Percentiles rank a stretch among this genome's conserved stretches.
phyloP scores from a whole-genome alignment of 1,140 invertebrate genomes.

The Panulirus ornatus region DNA sequence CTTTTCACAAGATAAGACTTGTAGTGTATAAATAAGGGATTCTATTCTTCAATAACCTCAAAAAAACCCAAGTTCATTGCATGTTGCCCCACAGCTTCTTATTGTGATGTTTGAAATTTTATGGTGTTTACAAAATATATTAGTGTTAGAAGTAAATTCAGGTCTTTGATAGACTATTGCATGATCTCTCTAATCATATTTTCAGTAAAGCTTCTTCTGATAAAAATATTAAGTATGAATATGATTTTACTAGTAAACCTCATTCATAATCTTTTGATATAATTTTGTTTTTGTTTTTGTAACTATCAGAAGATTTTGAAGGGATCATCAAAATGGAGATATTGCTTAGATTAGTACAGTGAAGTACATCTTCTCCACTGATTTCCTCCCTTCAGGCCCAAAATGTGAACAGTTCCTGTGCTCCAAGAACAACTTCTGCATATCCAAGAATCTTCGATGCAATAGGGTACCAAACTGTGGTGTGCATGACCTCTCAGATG shows the following conservation, averaged over 20 bases:
- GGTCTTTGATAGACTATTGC: background rate
- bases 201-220: background rate
- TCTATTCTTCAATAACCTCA: background rate
- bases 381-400: constrained; percentile 71
- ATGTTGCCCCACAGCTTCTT: background rate
- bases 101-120: background rate
- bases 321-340: constrained; percentile 38
- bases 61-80: background rate
- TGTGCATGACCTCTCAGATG: constrained; percentile 87
- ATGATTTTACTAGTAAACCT: constrained; percentile 21
- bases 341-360: constrained; percentile 43
- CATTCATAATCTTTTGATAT: constrained; percentile 39
- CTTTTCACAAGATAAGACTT: background rate
- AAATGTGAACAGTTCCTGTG: constrained; percentile 84
- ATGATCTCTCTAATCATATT: background rate
- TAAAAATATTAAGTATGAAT: background rate
- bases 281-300: background rate
- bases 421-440: constrained; percentile 86
- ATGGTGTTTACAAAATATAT: background rate
- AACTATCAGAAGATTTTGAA: constrained; percentile 28
- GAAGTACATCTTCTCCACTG: constrained; percentile 37
- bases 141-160: background rate
- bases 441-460: constrained; percentile 87
- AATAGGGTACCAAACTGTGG: constrained; percentile 90
- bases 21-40: background rate